These are phyloP conservation scores for Tyrannus savana DNA, from an alignment of 2,113 vertebrate genomes.

Conservation along the genomic window DNA sequence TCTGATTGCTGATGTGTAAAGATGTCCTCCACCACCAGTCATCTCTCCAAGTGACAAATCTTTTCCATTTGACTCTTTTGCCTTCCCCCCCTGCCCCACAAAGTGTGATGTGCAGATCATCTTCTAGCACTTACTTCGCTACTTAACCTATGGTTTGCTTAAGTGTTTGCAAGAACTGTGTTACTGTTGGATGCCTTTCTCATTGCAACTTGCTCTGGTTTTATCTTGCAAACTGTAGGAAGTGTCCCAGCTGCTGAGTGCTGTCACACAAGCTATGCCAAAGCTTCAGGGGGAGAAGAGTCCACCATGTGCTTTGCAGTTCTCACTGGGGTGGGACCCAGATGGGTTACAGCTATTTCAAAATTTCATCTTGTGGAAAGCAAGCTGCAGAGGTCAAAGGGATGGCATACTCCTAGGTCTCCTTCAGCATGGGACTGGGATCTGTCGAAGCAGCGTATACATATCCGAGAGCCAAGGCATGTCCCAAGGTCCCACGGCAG, in stretches of 20 bases:
- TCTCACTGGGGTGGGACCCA: neutral
- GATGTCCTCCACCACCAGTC: fast-evolving
- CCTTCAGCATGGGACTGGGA: neutral
- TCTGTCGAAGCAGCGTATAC: neutral
- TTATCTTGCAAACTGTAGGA: neutral
- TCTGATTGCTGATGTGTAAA: neutral
- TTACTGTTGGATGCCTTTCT: neutral
- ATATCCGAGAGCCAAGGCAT: neutral
- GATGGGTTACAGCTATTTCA: neutral
- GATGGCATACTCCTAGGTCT: neutral
- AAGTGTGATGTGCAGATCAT: neutral
- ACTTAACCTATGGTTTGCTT: neutral
- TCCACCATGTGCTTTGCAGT: neutral
- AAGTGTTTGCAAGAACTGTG: neutral
- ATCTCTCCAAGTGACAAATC: neutral
- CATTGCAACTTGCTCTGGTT: neutral
- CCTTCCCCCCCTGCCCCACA: neutral
- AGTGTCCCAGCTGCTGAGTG: neutral
- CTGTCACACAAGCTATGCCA: neutral
- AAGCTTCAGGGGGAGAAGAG: neutral
- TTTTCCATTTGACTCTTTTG: neutral
- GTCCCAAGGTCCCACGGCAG: neutral
- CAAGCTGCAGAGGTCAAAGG: neutral
- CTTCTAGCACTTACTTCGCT: neutral
- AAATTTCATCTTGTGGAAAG: neutral